Conservation (phyloP, 2,888 invertebrate genomes). For the Acrobasis repandana region DNA sequence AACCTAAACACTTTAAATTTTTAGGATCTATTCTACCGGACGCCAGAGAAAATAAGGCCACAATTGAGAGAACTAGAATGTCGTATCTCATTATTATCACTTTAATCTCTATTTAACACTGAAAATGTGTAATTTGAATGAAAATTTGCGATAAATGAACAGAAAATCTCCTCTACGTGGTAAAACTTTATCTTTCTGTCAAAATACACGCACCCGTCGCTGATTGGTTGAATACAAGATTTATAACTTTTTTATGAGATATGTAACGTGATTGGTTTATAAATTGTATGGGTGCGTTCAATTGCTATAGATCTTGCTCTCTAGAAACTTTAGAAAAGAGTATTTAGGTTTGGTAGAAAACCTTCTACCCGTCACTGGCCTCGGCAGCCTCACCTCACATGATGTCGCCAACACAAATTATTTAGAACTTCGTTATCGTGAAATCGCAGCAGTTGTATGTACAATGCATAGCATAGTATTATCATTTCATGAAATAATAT, state of each 20-base stretch:
- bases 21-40: slow-evolving; percentile 73
- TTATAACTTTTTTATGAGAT: slow-evolving; percentile 18
- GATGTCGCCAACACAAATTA: no score
- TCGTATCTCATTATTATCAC: slow-evolving; percentile 45
- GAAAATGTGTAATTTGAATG: slow-evolving; percentile 39
- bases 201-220: slow-evolving; percentile 67
- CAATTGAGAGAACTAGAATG: slow-evolving; percentile 42
- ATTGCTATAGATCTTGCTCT: no score
- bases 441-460: no score
- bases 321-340: no score
- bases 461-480: no score
- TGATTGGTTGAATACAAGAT: slow-evolving; percentile 58
- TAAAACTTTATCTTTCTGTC: slow-evolving; percentile 67
- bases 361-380: no score
- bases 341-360: no score
- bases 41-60: slow-evolving; percentile 50
- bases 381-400: no score
- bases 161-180: slow-evolving; percentile 50
- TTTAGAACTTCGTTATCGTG: no score
- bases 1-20: slow-evolving; percentile 78
- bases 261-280: slow-evolving; percentile 29
- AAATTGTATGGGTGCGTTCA: background rate
- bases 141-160: slow-evolving; percentile 46
- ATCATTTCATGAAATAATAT: no score
- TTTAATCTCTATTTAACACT: slow-evolving; percentile 24